A percentile compares a stretch with the other conserved stretches of the same genome.
Evolutionary conservation across 2,113 vertebrate genomes (phyloP).

Genomic region (Larimichthys polyactis): DNA sequence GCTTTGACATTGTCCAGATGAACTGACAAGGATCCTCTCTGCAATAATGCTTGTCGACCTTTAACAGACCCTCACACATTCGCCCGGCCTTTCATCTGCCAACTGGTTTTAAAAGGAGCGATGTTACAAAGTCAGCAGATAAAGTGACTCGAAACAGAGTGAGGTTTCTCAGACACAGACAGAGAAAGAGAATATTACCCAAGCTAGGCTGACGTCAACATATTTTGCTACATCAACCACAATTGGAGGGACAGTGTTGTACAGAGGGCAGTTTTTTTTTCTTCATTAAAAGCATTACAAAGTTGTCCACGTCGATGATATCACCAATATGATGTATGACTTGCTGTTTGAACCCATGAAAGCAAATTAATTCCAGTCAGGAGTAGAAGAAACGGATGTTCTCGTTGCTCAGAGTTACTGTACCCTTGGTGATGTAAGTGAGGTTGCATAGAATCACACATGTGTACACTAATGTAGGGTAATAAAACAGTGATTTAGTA

Average conservation of each 20-base stretch:
- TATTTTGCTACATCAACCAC: constrained; percentile 4
- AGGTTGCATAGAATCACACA: background rate
- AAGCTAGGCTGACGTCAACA: background rate
- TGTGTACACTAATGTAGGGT: background rate
- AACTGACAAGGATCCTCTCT: constrained; percentile 60
- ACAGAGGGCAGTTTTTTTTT: background rate
- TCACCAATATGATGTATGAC: background rate
- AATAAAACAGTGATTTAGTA: constrained; percentile 12
- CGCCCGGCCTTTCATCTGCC: constrained; percentile 35
- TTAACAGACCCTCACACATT: constrained; percentile 52
- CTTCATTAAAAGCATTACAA: background rate
- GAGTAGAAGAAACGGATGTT: background rate
- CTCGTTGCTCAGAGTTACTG: background rate
- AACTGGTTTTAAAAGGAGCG: constrained; percentile 35
- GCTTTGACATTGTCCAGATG: constrained; percentile 65
- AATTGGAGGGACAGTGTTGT: background rate
- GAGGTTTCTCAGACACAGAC: background rate
- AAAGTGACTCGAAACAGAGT: constrained; percentile 19
- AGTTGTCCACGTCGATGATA: background rate
- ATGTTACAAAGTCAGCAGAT: constrained; percentile 24
- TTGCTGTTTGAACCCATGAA: background rate
- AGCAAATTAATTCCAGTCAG: background rate
- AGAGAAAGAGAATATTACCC: background rate
- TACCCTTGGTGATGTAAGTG: background rate
- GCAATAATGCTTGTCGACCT: constrained; percentile 63